Conservation (phyloP, 2,888 invertebrate species). For the Ernsta delagoae region DNA sequence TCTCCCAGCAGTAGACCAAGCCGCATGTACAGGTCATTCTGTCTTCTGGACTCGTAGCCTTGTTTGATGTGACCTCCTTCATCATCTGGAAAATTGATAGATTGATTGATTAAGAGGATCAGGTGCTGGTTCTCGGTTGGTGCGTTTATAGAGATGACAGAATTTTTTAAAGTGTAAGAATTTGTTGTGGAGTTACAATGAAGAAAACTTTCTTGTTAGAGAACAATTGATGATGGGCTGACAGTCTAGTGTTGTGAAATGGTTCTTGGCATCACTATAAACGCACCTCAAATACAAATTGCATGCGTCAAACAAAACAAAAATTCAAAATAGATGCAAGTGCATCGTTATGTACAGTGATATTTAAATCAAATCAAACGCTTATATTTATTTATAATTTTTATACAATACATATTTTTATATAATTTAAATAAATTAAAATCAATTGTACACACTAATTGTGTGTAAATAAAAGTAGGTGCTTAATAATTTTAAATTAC, state of each 20-base stretch:
- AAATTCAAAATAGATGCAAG: neutral
- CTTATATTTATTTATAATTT: neutral
- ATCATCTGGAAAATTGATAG: conserved; percentile 83
- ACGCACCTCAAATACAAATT: neutral
- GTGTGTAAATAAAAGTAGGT: neutral
- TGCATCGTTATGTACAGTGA: conserved; percentile 4
- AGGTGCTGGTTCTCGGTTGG: neutral
- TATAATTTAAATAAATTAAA: neutral
- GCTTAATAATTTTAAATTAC: neutral
- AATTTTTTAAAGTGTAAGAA: no score
- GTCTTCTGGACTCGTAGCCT: conserved; percentile 74
- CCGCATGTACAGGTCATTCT: conserved; percentile 93
- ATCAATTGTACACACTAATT: neutral
- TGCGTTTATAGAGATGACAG: neutral
- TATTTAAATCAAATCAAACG: neutral
- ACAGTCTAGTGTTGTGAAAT: no score
- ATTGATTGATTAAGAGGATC: neutral
- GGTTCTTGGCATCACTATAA: neutral
- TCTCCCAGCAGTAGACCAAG: conserved; percentile 92
- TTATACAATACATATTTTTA: no score
- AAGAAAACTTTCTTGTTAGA: no score
- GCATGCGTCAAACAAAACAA: conserved; percentile 2
- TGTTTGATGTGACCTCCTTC: conserved; percentile 89
- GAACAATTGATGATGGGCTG: no score
- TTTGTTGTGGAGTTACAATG: no score